A percentile compares a stretch with the other conserved stretches of the same genome.
These are phyloP conservation scores for Acholoe squamosa DNA, from an alignment of 2,888 invertebrate genomes.

Conservation along the genomic window DNA sequence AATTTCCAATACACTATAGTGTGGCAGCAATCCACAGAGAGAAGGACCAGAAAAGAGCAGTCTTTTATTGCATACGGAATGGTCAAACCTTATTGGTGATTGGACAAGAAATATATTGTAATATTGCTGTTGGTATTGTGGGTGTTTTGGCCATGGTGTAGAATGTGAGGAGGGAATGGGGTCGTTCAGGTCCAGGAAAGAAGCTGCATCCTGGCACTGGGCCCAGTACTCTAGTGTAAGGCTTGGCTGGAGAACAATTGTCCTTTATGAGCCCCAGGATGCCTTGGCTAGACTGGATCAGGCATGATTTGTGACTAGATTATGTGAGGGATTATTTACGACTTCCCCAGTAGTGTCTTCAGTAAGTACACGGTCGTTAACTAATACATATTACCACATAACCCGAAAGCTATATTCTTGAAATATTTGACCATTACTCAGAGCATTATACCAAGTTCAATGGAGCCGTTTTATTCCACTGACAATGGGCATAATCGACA, in stretches of 20 bases:
- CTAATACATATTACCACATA: too few relatives aligned
- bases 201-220: not conserved
- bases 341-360: too few relatives aligned
- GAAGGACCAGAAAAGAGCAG: not conserved
- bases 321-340: too few relatives aligned
- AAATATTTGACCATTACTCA: too few relatives aligned
- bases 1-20: not conserved
- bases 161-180: not conserved
- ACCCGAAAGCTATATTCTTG: too few relatives aligned
- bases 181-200: not conserved
- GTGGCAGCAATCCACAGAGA: not conserved
- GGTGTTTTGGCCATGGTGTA: not conserved
- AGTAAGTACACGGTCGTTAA: too few relatives aligned
- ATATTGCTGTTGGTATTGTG: not conserved
- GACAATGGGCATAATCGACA: too few relatives aligned
- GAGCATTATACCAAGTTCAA: too few relatives aligned
- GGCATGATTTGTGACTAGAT: too few relatives aligned
- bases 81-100: not conserved
- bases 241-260: not conserved
- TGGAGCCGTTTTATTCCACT: too few relatives aligned
- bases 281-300: too few relatives aligned
- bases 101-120: not conserved
- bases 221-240: not conserved
- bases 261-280: not conserved
- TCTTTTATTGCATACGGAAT: not conserved